Evolutionary conservation across 1,140 invertebrate species (phyloP), one percentile per base, ranked within the genome.

Genomic region (Hestina assimilis): DNA sequence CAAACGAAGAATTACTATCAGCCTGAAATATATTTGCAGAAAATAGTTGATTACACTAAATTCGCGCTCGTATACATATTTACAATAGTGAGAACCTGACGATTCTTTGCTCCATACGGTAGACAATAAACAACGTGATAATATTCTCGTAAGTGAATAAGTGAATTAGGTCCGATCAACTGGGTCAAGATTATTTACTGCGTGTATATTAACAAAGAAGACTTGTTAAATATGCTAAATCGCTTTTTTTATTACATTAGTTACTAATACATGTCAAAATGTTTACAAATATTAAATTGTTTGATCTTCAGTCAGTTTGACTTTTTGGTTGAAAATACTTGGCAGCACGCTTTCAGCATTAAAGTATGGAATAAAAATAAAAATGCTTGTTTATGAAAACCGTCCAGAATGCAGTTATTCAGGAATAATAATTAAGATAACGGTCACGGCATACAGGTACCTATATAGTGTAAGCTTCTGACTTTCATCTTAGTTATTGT

Each of bases 141-240:
- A 59, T 47, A 59, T 38, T 43, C n/a, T 21, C 15, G 31, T 58
- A 58, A 68, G 52, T 65, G 53, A 66, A 58, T 74, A 64, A 72
- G 50, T 70, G 71, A 76, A 78, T 72, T 72, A 73, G 61, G 62
- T 51, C 56, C 47, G 48, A 65, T 53, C 66, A 79, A 72, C 50
- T 72, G 56, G 79, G 79, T 82, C 79, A 82, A 79, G 76, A 74
- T 58, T 75, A 63, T 43, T 58, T 41, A 35, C 53, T 52, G 63
- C 63, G 61, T 76, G 69, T 62, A 63, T 55, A 59, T 63, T 48
- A 69, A 69, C 63, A 63, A 75, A 69, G 55, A 58, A 31, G 29
- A 23, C 45, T 54, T 40, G 29, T 46, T 48, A 50, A 11, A 41
- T 23, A 42, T 46, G 17, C 26, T 45, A 26, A 15, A 43, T 17